Evolutionary conservation across 2,888 invertebrate species (phyloP).

Genomic region (Chalcis sispes): DNA sequence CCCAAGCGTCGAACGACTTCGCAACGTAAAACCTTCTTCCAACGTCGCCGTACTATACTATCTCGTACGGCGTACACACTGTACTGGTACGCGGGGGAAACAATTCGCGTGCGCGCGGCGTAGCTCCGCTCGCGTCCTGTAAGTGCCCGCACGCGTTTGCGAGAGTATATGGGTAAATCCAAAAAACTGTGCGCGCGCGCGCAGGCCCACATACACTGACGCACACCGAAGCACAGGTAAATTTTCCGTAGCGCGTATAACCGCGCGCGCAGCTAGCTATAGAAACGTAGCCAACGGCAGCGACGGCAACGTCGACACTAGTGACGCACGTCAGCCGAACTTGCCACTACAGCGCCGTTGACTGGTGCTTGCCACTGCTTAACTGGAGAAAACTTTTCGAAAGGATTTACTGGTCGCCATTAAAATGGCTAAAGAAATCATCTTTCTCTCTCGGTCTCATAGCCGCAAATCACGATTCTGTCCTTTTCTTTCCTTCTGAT

Average conservation of each 20-base stretch:
- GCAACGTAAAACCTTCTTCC: not conserved
- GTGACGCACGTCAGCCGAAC: constrained; percentile 35
- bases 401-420: not conserved
- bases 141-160: no score
- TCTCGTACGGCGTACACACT: no score
- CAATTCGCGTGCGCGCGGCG: not conserved
- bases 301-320: constrained; percentile 54
- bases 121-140: not conserved
- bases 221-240: not conserved
- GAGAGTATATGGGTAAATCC: no score
- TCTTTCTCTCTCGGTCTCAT: not conserved
- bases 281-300: constrained; percentile 27
- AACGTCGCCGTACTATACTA: no score
- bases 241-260: not conserved
- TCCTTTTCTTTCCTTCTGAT: no score
- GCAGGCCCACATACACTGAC: not conserved
- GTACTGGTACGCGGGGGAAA: no score
- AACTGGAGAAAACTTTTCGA: constrained; percentile 11
- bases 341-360: constrained; percentile 6
- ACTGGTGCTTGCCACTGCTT: constrained; percentile 13
- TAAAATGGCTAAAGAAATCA: not conserved
- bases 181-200: not conserved
- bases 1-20: not conserved
- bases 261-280: not conserved
- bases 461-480: no score